These are phyloP conservation scores for Melieria crassipennis DNA, from an alignment of 2,888 invertebrate genomes.

Conservation along the genomic window DNA sequence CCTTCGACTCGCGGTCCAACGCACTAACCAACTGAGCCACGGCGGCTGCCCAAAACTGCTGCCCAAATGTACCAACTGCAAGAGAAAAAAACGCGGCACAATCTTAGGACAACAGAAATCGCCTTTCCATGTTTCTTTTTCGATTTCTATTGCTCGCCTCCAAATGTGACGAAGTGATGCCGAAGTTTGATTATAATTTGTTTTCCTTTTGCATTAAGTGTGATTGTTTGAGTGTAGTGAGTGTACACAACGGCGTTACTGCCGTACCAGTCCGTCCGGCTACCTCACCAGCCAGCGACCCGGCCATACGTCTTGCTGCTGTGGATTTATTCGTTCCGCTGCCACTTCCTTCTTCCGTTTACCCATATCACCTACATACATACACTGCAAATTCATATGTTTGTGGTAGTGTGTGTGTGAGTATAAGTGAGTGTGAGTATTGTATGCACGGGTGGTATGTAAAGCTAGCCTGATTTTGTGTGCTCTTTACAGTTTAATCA, in stretches of 20 bases:
- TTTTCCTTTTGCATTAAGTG: slow-evolving; percentile 60
- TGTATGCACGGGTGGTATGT: slow-evolving; percentile 37
- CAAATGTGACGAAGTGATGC: slow-evolving; percentile 47
- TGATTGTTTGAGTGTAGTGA: slow-evolving; percentile 28
- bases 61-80: too few species aligned
- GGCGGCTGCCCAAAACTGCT: too few species aligned
- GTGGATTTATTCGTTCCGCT: slow-evolving; percentile 13
- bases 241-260: slow-evolving; percentile 19
- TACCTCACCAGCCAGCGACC: slow-evolving; percentile 8
- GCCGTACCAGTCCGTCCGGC: slow-evolving; percentile 3
- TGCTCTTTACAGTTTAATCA: slow-evolving; percentile 63
- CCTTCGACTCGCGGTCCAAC: too few species aligned
- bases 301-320: neutral
- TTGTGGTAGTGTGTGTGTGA: slow-evolving; percentile 15
- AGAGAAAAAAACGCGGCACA: too few species aligned
- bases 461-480: slow-evolving; percentile 55
- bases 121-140: too few species aligned
- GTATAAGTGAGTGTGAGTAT: slow-evolving; percentile 47
- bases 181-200: slow-evolving; percentile 62
- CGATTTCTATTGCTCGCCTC: slow-evolving; percentile 8
- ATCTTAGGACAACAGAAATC: too few species aligned
- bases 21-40: too few species aligned
- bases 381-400: neutral
- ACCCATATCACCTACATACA: slow-evolving; percentile 1
- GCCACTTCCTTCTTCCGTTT: slow-evolving; percentile 5